A percentile compares a stretch with the other conserved stretches of the same genome.
phyloP scores from a whole-genome alignment of 1,140 invertebrate species.

The Drosophila lini region DNA sequence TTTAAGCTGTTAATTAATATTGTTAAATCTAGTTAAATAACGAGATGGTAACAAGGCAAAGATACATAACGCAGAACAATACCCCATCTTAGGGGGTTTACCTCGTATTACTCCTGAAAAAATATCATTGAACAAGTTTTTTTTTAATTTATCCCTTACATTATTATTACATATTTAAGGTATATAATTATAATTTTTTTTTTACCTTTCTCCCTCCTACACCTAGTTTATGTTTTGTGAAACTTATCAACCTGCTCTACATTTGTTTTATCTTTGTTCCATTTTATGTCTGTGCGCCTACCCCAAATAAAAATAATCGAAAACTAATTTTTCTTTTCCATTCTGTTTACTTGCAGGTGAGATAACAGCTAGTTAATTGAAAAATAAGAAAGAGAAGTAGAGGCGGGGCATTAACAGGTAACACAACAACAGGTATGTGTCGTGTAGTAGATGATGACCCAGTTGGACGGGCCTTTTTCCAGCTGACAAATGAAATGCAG shows the following conservation, averaged over 20 bases:
- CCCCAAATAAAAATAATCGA: slow-evolving; percentile 36
- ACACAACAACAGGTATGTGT: slow-evolving; percentile 18
- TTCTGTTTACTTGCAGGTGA: slow-evolving; percentile 45
- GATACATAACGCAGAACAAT: background rate
- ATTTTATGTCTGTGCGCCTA: slow-evolving; percentile 18
- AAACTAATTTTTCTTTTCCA: slow-evolving; percentile 33
- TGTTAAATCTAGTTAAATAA: background rate
- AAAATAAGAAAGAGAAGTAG: slow-evolving; percentile 1
- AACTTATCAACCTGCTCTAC: slow-evolving; percentile 1
- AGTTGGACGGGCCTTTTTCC: slow-evolving; percentile 45
- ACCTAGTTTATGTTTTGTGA: too few species aligned
- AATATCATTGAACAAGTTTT: background rate
- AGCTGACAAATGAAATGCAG: slow-evolving; percentile 65
- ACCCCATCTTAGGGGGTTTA: background rate
- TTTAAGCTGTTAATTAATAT: background rate
- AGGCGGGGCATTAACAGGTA: slow-evolving; percentile 13
- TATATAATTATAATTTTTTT: background rate
- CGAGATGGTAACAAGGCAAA: background rate
- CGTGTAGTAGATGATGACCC: slow-evolving; percentile 38
- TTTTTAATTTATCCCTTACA: background rate
- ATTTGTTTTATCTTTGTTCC: slow-evolving; percentile 18
- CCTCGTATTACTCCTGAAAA: background rate
- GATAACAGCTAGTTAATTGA: slow-evolving; percentile 48
- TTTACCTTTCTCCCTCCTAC: too few species aligned
- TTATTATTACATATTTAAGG: background rate